Evolutionary conservation across 2,113 vertebrate species (phyloP).

Genomic region (Stigmatopora nigra): DNA sequence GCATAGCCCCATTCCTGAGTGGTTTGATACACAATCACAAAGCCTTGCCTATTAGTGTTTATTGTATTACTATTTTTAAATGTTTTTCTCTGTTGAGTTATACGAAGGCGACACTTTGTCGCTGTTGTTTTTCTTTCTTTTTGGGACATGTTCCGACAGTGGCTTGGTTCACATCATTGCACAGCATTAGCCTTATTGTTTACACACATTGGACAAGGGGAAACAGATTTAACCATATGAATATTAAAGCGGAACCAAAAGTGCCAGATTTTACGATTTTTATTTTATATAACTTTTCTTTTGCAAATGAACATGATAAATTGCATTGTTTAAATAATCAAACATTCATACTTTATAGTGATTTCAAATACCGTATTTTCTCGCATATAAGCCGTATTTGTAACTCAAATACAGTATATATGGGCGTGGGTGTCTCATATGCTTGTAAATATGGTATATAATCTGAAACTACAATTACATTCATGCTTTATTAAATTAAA

Average conservation of each 20-base stretch:
- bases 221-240: conserved; percentile 13
- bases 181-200: conserved; percentile 20
- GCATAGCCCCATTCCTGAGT: neutral
- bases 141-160: conserved; percentile 34
- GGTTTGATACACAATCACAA: neutral
- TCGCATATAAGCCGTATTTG: too few relatives aligned
- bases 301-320: neutral
- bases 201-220: conserved; percentile 7
- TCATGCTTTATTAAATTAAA: neutral
- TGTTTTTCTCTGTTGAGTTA: neutral
- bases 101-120: neutral
- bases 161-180: conserved; percentile 35
- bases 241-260: conserved; percentile 3
- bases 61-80: conserved; percentile 20
- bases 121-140: conserved; percentile 6
- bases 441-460: neutral
- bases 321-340: conserved; percentile 9
- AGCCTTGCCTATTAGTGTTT: conserved; percentile 7
- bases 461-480: neutral
- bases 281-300: neutral
- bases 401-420: neutral
- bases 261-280: conserved; percentile 18
- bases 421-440: too few relatives aligned
- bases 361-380: neutral
- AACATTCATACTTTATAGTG: conserved; percentile 8